Evolutionary conservation across 1,140 invertebrate genomes (phyloP), one percentile per base, ranked within the genome.

Genomic region (Zeugodacus cucurbitae): DNA sequence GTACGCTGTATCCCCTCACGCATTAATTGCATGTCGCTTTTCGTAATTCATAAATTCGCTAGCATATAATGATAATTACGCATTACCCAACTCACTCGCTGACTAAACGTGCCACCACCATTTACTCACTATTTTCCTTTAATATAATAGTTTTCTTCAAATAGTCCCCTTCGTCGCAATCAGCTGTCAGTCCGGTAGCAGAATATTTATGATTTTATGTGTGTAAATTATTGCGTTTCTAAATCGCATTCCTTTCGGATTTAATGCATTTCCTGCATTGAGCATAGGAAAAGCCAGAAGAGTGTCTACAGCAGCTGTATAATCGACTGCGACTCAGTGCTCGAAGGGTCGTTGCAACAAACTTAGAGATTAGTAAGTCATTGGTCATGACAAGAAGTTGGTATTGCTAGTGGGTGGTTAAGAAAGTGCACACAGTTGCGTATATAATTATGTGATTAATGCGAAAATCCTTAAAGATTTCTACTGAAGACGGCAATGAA

Each of bases 241-340:
- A 82, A 82, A 82, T 82, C 74, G 74, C 74, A 82, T 82, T 82
- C 74, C 74, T 82, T 82, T 22, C 34, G 41, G 74, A 82, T 82
- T 82, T 48, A 82, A 82, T 82, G 44, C 74, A 82, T 82, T 82
- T 82, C 74, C 74, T 82, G 74, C 74, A 82, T 26, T 2, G 41
- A 41, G n/a, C 41, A 29, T 0, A 26, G 4, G 34, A 82, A 34
- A 82, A 48, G n/a, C 22, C 20, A 41, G 41, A 48, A 82, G 22
- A 11, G 41, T 26, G 41, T 4, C 14, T 74, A n/a, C n/a, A 26
- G 6, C 32, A 37, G 41, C 34, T 37, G 26, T 82, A 26, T 82
- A 44, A 82, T 26, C 74, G 11, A n/a, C 26, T 54, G 26, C 7
- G 22, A 54, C 74, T 44, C 41, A 54, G 0, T 8, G n/a, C 74